Percentiles rank a stretch among this genome's conserved stretches.
Evolutionary conservation across 2,888 invertebrate genomes (phyloP).

Genomic region (Drosophila emarginata): DNA sequence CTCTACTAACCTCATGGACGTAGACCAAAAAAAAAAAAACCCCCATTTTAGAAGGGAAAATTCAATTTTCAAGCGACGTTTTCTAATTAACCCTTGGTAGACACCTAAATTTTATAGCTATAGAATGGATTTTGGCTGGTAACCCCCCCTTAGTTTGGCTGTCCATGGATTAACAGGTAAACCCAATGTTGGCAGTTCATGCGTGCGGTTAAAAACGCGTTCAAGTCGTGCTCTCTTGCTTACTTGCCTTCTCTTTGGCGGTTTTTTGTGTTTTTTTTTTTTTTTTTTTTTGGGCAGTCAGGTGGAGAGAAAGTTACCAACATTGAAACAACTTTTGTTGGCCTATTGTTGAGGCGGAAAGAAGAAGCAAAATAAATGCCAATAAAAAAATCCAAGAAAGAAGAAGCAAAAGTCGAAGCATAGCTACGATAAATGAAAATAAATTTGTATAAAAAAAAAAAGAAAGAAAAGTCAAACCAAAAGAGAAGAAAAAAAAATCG

Average conservation of each 20-base stretch:
- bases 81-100: not conserved
- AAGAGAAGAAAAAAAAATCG: constrained; percentile 50
- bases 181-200: constrained; percentile 25
- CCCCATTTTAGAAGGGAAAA: too few relatives aligned
- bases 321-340: constrained; percentile 70
- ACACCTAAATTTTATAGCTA: not conserved
- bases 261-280: constrained; percentile 15
- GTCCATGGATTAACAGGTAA: not conserved
- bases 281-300: constrained; percentile 44
- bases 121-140: not conserved
- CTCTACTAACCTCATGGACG: not conserved
- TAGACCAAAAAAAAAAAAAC: not conserved
- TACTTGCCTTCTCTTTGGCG: constrained; percentile 22
- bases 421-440: constrained; percentile 44
- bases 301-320: constrained; percentile 77
- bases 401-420: constrained; percentile 46
- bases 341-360: constrained; percentile 51
- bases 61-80: too few relatives aligned
- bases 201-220: constrained; percentile 53
- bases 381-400: constrained; percentile 42
- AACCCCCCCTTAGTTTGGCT: not conserved
- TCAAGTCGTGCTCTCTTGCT: constrained; percentile 40
- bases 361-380: constrained; percentile 47
- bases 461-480: constrained; percentile 27
- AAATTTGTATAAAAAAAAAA: constrained; percentile 43